Evolutionary conservation across 2,797 vertebrate genomes (phyloP).

Genomic region (Enteromius fasciolatus): DNA sequence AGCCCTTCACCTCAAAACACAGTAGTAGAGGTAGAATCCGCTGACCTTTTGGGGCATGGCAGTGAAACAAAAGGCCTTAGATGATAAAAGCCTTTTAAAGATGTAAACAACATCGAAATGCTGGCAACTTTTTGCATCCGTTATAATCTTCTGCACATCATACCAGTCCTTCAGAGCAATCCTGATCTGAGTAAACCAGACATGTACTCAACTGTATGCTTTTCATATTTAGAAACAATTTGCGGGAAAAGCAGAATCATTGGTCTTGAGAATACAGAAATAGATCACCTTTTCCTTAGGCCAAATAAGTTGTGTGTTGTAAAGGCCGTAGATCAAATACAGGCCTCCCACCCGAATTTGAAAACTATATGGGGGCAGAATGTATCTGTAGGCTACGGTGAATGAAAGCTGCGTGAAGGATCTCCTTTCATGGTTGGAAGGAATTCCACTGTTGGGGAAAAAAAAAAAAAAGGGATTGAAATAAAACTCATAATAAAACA

Average conservation of each 20-base stretch:
- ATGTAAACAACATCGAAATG: slow-evolving; percentile 61
- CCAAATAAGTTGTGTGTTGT: slow-evolving; percentile 78
- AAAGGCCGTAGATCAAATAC: slow-evolving; percentile 85
- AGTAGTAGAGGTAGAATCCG: not conserved
- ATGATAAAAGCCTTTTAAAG: slow-evolving; percentile 53
- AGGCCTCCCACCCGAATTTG: slow-evolving; percentile 85
- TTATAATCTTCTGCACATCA: slow-evolving; percentile 46
- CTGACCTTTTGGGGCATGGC: slow-evolving; percentile 58
- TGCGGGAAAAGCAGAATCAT: not conserved
- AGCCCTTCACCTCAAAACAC: not conserved
- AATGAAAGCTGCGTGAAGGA: slow-evolving; percentile 76
- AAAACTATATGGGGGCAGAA: slow-evolving; percentile 83
- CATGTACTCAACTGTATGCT: not conserved
- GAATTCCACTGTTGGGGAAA: slow-evolving; percentile 74
- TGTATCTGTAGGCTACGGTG: slow-evolving; percentile 76
- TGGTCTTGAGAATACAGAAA: not conserved
- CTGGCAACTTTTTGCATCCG: slow-evolving; percentile 40
- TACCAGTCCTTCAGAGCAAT: slow-evolving; percentile 71
- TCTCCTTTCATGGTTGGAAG: slow-evolving; percentile 77
- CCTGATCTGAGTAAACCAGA: slow-evolving; percentile 69
- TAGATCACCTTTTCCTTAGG: slow-evolving; percentile 83
- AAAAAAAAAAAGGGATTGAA: not conserved
- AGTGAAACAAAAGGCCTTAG: slow-evolving; percentile 57
- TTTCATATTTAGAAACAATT: not conserved
- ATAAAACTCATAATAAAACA: not conserved